These are phyloP conservation scores for Astur gentilis DNA, from an alignment of 2,113 vertebrate genomes.

Conservation along the genomic window DNA sequence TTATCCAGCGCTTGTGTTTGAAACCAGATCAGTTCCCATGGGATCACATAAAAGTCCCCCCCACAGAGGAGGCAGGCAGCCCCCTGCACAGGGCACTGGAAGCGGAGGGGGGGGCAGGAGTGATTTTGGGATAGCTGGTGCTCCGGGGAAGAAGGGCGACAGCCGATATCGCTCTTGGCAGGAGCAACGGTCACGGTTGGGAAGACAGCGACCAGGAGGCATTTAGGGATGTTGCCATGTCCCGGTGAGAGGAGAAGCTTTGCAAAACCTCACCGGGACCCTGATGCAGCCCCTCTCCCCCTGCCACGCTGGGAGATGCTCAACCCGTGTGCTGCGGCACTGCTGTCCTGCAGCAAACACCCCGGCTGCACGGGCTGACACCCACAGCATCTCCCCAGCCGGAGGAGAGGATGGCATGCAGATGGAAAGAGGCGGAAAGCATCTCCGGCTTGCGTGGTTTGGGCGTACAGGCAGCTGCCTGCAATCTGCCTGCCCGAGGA, in stretches of 20 bases:
- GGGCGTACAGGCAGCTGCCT: neutral
- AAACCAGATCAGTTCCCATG: slow-evolving; percentile 69
- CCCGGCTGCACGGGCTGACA: neutral
- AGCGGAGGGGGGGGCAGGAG: accelerated
- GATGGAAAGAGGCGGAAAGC: neutral
- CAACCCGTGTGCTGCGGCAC: accelerated
- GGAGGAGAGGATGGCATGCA: neutral
- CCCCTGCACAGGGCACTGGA: neutral
- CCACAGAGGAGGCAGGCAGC: neutral
- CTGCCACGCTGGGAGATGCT: neutral
- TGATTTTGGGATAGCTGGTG: neutral
- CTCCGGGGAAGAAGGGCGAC: accelerated
- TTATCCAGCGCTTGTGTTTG: slow-evolving; percentile 85
- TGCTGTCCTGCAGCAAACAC: neutral
- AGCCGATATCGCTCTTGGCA: neutral
- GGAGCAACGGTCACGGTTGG: accelerated
- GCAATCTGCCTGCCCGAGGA: neutral
- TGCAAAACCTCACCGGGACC: neutral
- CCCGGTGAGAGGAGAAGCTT: neutral
- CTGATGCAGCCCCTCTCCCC: neutral
- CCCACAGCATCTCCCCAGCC: accelerated
- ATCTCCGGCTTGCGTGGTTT: accelerated
- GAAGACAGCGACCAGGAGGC: neutral
- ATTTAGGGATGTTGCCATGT: neutral
- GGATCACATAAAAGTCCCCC: neutral